Base-by-base conservation (phyloP, 2,113 vertebrate species). In the Excalfactoria chinensis region DNA sequence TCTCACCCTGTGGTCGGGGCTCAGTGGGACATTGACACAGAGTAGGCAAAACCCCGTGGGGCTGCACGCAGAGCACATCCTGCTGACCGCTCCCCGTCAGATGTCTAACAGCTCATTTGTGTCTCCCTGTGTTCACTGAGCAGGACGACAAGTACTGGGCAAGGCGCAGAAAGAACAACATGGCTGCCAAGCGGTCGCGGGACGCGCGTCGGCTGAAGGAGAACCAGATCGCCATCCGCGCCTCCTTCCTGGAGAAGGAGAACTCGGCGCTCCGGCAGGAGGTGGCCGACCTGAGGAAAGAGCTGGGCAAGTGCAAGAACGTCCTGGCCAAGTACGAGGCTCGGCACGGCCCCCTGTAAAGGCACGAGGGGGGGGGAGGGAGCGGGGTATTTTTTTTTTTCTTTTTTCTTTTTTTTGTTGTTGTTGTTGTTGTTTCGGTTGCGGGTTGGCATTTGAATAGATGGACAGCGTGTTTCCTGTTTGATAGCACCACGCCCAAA, bases 141-240 rank as follows among this genome's bases (percentile, higher is more conserved):
- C 98, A 99, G 99, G 99, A 99, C 56, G 99, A 99, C 96, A 98
- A 97, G 94, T 99, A 99, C 98, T 99, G 99, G 99, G 98, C 98
- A 5, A 96, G 99, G 83, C 99, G 99, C 94, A 98, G 99, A 98
- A 99, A 99, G 99, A 99, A 99, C 98, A 99, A 99, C 97, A 98
- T 99, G 97, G 99, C 99, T 0, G 99, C 99, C 26, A 99, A 99
- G 97, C 98, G 99, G 3, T 99, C 99, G 2, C 98, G 99, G 28
- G 99, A 99, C 2, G 99, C 99, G 1, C 98, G 99, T 46, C 97
- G 99, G 79, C 98, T 99, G 86, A 99, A 99, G 97, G 99, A 99
- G 97, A 99, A 99, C 96, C 99, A 99, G 98, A 99, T 99, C 64
- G 99, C 99, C 97, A 99, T 99, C 97, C 98, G 99, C 10, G 99